Conservation (phyloP, 1,140 invertebrate genomes). For the Chelonus insularis region DNA sequence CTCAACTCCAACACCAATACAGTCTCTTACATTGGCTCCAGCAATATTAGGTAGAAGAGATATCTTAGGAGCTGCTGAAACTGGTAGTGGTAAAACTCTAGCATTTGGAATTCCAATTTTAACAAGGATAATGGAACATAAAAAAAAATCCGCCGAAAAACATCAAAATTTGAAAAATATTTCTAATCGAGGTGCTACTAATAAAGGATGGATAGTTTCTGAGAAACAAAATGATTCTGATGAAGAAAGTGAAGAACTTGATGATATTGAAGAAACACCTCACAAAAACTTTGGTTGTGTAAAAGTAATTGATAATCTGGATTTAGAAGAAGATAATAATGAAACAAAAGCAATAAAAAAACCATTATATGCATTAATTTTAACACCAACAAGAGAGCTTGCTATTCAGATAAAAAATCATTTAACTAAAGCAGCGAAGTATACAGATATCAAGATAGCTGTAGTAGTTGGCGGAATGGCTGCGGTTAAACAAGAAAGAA, state of each 20-base stretch:
- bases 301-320: constrained; percentile 65
- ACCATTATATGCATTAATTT: constrained; percentile 78
- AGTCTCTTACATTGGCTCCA: constrained; percentile 75
- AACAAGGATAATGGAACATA: constrained; percentile 77
- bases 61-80: constrained; percentile 94
- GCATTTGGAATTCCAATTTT: constrained; percentile 95
- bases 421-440: constrained; percentile 77
- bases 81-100: constrained; percentile 96
- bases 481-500: constrained; percentile 85
- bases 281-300: constrained; percentile 63
- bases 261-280: constrained; percentile 2
- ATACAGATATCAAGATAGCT: constrained; percentile 75
- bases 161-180: constrained; percentile 29
- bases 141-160: constrained; percentile 51
- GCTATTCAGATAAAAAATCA: constrained; percentile 93
- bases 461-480: constrained; percentile 89
- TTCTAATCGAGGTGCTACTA: constrained; percentile 54
- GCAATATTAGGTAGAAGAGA: constrained; percentile 85
- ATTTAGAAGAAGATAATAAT: constrained; percentile 42
- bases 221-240: constrained; percentile 48
- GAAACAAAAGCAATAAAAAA: constrained; percentile 44
- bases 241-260: constrained; percentile 32
- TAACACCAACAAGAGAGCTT: constrained; percentile 94
- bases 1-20: constrained; percentile 81
- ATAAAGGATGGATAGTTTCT: constrained; percentile 43